Percentiles rank a stretch among this genome's conserved stretches.
Evolutionary conservation across 2,113 vertebrate genomes (phyloP).

Genomic region (Oostethus manadensis): DNA sequence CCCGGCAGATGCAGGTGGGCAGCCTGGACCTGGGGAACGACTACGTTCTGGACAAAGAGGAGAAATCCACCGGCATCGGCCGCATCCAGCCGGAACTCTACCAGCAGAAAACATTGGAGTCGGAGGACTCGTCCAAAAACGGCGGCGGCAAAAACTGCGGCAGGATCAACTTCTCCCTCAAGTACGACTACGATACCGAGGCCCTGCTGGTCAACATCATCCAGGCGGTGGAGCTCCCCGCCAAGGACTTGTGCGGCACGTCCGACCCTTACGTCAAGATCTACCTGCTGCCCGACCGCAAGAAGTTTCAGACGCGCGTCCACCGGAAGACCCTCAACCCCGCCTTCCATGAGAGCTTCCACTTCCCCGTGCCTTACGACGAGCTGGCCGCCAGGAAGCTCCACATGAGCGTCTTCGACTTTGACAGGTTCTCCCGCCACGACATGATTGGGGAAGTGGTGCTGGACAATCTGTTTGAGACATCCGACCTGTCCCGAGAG

Average conservation of each 20-base stretch:
- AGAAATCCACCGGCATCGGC: conserved; percentile 87
- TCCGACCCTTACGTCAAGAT: conserved; percentile 98
- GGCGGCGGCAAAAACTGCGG: conserved; percentile 81
- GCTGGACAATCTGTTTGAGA: conserved; percentile 94
- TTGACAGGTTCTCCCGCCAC: conserved; percentile 96
- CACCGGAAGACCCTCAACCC: conserved; percentile 98
- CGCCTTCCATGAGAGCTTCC: conserved; percentile 90
- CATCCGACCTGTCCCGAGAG: conserved; percentile 90
- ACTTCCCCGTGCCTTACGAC: conserved; percentile 90
- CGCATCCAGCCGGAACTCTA: conserved; percentile 93
- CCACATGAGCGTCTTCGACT: conserved; percentile 97
- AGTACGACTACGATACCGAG: conserved; percentile 93
- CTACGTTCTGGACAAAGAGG: conserved; percentile 66
- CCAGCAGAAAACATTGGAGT: conserved; percentile 83
- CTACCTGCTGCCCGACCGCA: conserved; percentile 96
- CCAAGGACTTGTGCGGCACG: conserved; percentile 97
- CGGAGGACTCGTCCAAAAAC: conserved; percentile 82
- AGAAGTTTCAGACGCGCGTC: conserved; percentile 97
- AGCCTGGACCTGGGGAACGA: conserved; percentile 86
- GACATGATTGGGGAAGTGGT: conserved; percentile 98
- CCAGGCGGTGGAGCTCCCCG: conserved; percentile 89
- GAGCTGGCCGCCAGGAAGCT: conserved; percentile 86
- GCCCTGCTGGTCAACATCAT: conserved; percentile 86
- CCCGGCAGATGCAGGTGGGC: conserved; percentile 88
- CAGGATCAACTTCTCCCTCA: conserved; percentile 93